phyloP scores from a whole-genome alignment of 2,888 invertebrate genomes.

The Celastrina argiolus region DNA sequence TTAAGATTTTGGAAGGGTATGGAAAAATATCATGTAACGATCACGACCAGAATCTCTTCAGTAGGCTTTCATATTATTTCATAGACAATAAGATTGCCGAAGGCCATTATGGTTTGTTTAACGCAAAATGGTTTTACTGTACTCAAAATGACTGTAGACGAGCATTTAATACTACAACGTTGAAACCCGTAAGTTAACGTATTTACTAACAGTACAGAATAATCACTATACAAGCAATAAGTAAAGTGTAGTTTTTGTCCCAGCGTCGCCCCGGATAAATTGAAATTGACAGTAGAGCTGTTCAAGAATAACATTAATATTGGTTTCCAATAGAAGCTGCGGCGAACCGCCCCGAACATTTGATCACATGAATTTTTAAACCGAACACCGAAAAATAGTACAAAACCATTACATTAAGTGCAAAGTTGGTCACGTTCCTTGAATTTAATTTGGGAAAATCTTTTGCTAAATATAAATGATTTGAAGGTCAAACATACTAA shows the following conservation, averaged over 20 bases:
- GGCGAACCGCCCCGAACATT: conserved; percentile 42
- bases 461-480: neutral
- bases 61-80: too few relatives aligned
- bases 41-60: too few relatives aligned
- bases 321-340: conserved; percentile 34
- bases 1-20: too few relatives aligned
- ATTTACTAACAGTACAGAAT: neutral
- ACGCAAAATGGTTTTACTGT: too few relatives aligned
- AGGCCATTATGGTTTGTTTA: too few relatives aligned
- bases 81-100: too few relatives aligned
- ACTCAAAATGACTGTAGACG: too few relatives aligned
- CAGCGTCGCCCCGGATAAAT: conserved; percentile 34
- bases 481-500: neutral
- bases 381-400: conserved; percentile 46
- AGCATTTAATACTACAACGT: too few relatives aligned
- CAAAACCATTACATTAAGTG: conserved; percentile 58
- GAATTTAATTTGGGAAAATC: neutral
- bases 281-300: conserved; percentile 38
- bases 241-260: conserved; percentile 24
- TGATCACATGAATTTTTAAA: conserved; percentile 58
- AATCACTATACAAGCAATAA: conserved; percentile 10
- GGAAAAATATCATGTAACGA: too few relatives aligned
- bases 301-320: conserved; percentile 43
- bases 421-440: conserved; percentile 37
- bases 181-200: neutral